Evolutionary conservation across 2,113 vertebrate genomes (phyloP).

Genomic region (Suncus etruscus): DNA sequence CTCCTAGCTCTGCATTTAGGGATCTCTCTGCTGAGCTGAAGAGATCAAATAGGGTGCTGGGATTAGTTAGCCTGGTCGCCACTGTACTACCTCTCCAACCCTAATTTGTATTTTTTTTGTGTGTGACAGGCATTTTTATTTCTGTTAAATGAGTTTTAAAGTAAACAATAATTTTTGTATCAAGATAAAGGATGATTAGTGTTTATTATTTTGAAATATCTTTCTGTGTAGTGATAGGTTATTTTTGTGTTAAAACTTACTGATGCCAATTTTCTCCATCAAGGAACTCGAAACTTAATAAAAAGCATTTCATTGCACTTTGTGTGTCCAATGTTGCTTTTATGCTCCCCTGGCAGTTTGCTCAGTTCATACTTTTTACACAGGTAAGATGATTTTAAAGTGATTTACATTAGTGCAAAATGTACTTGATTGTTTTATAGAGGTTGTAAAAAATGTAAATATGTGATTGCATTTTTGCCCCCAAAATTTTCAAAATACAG

Average conservation of each 20-base stretch:
- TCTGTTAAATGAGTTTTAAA: conserved; percentile 39
- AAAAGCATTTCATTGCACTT: conserved; percentile 89
- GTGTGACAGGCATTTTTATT: neutral
- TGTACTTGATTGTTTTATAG: neutral
- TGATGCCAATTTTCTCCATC: conserved; percentile 78
- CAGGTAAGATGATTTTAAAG: conserved; percentile 89
- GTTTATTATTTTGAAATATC: neutral
- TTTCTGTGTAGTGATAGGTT: neutral
- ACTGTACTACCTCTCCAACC: no score
- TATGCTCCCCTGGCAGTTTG: conserved; percentile 98
- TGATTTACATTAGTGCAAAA: neutral
- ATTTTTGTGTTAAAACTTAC: conserved; percentile 69
- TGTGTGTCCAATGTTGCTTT: conserved; percentile 95
- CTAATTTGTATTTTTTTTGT: neutral
- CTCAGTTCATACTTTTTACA: conserved; percentile 98
- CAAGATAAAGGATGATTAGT: neutral
- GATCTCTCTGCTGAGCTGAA: no score
- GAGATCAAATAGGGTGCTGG: no score
- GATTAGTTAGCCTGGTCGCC: no score
- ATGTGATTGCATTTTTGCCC: neutral
- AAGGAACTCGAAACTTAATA: conserved; percentile 89
- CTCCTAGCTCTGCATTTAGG: no score
- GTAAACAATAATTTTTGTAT: neutral
- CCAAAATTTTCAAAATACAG: conserved; percentile 28
- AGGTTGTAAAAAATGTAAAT: neutral